A percentile compares a stretch with the other conserved stretches of the same genome.
phyloP scores from a whole-genome alignment of 2,113 vertebrate genomes.

The Bufo gargarizans region DNA sequence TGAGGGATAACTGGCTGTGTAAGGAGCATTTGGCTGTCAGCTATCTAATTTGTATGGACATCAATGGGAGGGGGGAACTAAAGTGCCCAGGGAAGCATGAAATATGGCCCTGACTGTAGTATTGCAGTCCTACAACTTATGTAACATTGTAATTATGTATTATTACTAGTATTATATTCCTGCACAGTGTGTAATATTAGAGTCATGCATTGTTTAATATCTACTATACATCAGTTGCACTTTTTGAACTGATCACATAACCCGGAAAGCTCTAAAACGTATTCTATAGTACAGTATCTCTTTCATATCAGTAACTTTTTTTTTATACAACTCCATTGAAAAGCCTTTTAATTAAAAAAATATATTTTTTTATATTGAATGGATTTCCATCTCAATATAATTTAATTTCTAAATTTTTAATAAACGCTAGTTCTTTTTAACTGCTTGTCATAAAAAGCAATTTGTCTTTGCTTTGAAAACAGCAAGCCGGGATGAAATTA shows the following conservation, averaged over 20 bases:
- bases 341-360: background rate
- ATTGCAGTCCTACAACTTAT: too few species aligned
- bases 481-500: slow-evolving; percentile 76
- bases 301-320: slow-evolving; percentile 4
- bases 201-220: background rate
- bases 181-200: background rate
- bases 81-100: too few species aligned
- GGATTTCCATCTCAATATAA: slow-evolving; percentile 64
- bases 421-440: slow-evolving; percentile 76
- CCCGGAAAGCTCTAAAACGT: background rate
- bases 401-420: slow-evolving; percentile 69
- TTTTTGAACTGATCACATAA: background rate
- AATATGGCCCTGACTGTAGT: too few species aligned
- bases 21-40: too few species aligned
- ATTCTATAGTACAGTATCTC: slow-evolving; percentile 28
- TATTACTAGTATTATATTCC: background rate
- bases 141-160: too few species aligned
- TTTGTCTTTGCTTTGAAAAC: slow-evolving; percentile 77
- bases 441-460: slow-evolving; percentile 71
- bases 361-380: slow-evolving; percentile 53
- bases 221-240: background rate
- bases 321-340: background rate
- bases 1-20: too few species aligned
- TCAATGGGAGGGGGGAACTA: too few species aligned
- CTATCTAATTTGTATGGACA: too few species aligned